Conservation (phyloP, 2,888 invertebrate genomes). For the Agrotis puta region DNA sequence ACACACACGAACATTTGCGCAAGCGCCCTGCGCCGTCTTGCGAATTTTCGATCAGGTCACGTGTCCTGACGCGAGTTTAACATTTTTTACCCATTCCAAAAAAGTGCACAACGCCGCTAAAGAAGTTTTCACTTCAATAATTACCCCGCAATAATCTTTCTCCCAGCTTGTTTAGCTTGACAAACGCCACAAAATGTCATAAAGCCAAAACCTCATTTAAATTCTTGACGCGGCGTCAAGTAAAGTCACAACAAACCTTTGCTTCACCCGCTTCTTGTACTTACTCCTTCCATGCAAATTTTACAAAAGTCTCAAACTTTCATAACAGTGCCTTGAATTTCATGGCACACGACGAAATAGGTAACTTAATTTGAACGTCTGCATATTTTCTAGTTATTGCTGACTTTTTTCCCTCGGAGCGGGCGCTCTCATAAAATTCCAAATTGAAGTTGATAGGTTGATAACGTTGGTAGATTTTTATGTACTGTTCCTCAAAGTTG, state of each 20-base stretch:
- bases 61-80: no score
- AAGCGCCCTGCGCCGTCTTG: no score
- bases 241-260: conserved; percentile 34
- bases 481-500: no score
- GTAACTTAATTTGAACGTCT: conserved; percentile 25
- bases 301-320: conserved; percentile 16
- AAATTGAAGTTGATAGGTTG: not conserved
- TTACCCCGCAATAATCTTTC: not conserved
- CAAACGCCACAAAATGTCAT: conserved; percentile 11
- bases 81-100: no score
- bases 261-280: conserved; percentile 20
- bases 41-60: no score
- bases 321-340: conserved; percentile 7
- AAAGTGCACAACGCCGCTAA: no score
- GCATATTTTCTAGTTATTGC: conserved; percentile 8
- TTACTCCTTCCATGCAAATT: conserved; percentile 32
- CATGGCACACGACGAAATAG: conserved; percentile 36
- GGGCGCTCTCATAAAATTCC: not conserved
- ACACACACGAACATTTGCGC: no score
- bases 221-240: conserved; percentile 48
- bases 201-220: conserved; percentile 44
- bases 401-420: not conserved
- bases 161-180: conserved; percentile 4
- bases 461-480: no score
- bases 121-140: no score